phyloP scores from a whole-genome alignment of 2,888 invertebrate species.

The Rotaria magnacalcarata region DNA sequence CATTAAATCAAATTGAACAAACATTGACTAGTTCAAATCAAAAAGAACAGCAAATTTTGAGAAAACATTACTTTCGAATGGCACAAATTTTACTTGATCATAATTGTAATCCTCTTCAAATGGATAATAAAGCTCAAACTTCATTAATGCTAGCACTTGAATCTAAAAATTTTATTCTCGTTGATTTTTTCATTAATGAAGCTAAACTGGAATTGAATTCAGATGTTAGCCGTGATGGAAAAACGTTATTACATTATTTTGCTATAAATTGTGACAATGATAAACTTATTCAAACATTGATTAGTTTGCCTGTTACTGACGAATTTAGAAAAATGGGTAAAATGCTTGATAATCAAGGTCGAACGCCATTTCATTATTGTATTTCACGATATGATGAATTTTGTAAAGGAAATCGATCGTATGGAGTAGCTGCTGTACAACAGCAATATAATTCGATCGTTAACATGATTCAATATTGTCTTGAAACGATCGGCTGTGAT shows the following conservation, averaged over 20 bases:
- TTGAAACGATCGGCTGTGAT: background rate
- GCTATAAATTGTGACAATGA: background rate
- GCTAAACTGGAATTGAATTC: background rate
- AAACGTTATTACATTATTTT: constrained; percentile 26
- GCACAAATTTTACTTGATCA: constrained; percentile 35
- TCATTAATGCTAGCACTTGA: constrained; percentile 38
- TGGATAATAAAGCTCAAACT: constrained; percentile 28
- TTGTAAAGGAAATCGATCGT: background rate
- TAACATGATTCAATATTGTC: background rate
- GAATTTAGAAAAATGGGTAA: constrained; percentile 17
- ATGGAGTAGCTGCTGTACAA: background rate
- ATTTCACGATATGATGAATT: background rate
- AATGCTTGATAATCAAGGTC: background rate
- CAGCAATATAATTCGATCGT: background rate
- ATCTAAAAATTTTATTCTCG: background rate
- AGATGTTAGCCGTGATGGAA: background rate
- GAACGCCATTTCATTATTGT: background rate
- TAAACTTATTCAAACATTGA: background rate
- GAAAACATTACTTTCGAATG: constrained; percentile 10
- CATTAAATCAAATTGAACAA: background rate
- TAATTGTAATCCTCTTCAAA: constrained; percentile 37
- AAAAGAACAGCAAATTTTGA: background rate
- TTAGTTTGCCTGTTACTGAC: background rate
- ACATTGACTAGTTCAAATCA: background rate
- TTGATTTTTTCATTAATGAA: background rate